Conservation (phyloP, 2,113 vertebrate species). For the Athene noctua region DNA sequence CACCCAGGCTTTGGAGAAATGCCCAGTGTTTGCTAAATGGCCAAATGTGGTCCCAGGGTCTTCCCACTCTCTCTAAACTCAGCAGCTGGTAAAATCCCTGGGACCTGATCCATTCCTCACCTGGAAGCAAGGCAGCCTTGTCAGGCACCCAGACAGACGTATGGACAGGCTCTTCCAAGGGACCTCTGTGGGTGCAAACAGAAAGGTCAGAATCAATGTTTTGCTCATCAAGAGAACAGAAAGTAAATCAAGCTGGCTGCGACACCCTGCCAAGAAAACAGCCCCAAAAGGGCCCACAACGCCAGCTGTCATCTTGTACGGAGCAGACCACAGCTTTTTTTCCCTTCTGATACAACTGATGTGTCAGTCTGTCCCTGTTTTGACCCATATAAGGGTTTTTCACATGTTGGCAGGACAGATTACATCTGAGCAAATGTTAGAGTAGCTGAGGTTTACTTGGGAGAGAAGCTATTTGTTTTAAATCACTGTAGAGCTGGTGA, state of each 20-base stretch:
- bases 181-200: slow-evolving; percentile 21
- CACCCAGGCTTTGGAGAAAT: background rate
- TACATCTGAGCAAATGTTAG: background rate
- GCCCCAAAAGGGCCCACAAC: background rate
- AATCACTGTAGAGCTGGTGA: slow-evolving; percentile 35
- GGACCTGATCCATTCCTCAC: background rate
- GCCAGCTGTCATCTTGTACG: background rate
- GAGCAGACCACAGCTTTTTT: background rate
- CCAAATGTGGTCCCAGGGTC: accelerated
- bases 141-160: background rate
- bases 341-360: background rate
- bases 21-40: background rate
- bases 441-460: slow-evolving; percentile 10
- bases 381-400: background rate
- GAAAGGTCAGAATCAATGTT: background rate
- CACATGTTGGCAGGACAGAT: background rate
- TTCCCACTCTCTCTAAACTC: background rate
- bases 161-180: background rate
- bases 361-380: background rate
- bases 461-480: slow-evolving; percentile 43
- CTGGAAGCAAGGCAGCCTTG: background rate
- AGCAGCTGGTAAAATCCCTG: background rate
- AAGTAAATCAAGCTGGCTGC: background rate
- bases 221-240: background rate
- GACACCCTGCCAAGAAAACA: background rate